Evolutionary conservation across 37 sponge, comb jelly and placozoan genomes (phyloP).

Genomic region (Tethya wilhelma): DNA sequence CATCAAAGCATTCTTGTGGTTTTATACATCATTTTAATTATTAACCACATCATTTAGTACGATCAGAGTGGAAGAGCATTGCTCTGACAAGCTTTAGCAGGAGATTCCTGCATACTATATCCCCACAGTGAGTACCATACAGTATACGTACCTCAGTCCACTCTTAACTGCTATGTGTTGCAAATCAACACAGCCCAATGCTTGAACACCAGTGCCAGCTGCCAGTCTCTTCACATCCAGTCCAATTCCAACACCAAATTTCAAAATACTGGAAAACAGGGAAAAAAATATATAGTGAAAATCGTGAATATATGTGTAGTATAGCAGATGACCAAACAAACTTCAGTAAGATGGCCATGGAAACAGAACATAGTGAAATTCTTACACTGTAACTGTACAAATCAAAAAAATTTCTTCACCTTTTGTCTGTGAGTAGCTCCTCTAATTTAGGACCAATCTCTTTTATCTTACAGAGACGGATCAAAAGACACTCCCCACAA

Average conservation of each 20-base stretch:
- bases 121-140: background rate
- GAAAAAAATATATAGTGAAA: too few species aligned
- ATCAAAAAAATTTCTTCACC: slow-evolving; percentile 3
- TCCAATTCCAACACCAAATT: slow-evolving; percentile 72
- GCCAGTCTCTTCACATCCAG: slow-evolving; percentile 49
- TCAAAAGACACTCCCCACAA: slow-evolving; percentile 41
- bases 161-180: slow-evolving; percentile 49
- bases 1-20: too few species aligned
- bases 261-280: slow-evolving; percentile 43
- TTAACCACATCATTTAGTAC: too few species aligned
- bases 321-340: too few species aligned
- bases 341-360: too few species aligned
- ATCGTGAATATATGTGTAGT: too few species aligned
- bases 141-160: slow-evolving; percentile 35
- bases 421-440: slow-evolving; percentile 36
- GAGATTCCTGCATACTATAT: background rate
- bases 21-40: too few species aligned
- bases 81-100: background rate
- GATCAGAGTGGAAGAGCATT: background rate
- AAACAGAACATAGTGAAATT: too few species aligned
- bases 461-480: slow-evolving; percentile 39
- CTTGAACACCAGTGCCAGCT: slow-evolving; percentile 3
- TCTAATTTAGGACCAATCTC: slow-evolving; percentile 22
- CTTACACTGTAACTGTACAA: too few species aligned
- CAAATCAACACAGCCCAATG: slow-evolving; percentile 58